Evolutionary conservation across 2,797 vertebrate genomes (phyloP).

Genomic region (Sebastes trivittatus): DNA sequence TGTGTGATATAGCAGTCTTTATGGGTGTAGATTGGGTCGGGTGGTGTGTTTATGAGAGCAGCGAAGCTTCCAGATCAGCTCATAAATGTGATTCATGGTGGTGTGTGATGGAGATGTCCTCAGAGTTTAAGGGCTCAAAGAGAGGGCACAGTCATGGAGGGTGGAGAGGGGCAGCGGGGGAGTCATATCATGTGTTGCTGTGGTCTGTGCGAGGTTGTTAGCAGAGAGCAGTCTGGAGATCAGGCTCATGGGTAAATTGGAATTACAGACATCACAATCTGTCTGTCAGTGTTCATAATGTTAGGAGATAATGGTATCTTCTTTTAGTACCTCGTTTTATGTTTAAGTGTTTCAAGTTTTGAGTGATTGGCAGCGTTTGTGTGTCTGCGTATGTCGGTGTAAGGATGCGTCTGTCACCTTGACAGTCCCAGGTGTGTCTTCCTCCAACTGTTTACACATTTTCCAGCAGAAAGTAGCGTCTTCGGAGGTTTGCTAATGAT

Average conservation of each 20-base stretch:
- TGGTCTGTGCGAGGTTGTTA: neutral
- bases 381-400: neutral
- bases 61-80: conserved; percentile 31
- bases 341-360: neutral
- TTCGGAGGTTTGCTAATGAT: neutral
- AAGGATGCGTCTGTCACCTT: neutral
- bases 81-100: conserved; percentile 54
- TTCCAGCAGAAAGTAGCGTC: neutral
- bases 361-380: neutral
- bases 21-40: conserved; percentile 16
- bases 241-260: neutral
- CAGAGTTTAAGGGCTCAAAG: conserved; percentile 28
- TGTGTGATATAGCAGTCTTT: conserved; percentile 28
- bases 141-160: conserved; percentile 4
- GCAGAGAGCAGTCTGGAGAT: neutral
- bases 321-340: neutral
- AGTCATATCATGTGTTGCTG: neutral
- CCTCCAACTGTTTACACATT: neutral
- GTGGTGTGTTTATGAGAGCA: conserved; percentile 43
- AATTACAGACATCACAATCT: neutral
- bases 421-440: neutral
- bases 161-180: neutral
- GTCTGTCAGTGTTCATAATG: neutral
- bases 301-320: neutral
- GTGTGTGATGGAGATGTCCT: conserved; percentile 42